Evolutionary conservation across 2,888 invertebrate genomes (phyloP).

Genomic region (Chirona hameri): DNA sequence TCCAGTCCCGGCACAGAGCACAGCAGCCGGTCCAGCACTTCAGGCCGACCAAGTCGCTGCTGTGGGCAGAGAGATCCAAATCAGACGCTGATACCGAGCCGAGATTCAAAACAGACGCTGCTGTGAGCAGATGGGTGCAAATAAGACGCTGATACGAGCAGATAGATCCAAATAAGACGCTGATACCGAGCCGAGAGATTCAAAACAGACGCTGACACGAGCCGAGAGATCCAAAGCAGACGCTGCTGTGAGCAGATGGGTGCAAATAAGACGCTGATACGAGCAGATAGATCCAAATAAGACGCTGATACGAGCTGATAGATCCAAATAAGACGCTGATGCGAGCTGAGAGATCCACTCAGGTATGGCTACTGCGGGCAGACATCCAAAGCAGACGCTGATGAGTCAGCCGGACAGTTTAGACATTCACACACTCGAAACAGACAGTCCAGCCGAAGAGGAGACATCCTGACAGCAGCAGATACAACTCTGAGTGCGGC

Average conservation of each 20-base stretch:
- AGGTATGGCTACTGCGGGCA: background rate
- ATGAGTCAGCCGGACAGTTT: too few species aligned
- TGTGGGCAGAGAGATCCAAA: background rate
- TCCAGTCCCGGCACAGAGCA: conserved; percentile 65
- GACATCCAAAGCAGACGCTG: background rate
- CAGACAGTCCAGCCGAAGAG: background rate
- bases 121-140: background rate
- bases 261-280: background rate
- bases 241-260: background rate
- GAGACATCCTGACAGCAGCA: too few species aligned
- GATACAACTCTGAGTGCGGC: too few species aligned
- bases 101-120: background rate
- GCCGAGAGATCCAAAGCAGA: background rate
- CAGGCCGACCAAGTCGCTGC: conserved; percentile 50
- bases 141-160: background rate
- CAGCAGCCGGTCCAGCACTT: conserved; percentile 63
- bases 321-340: background rate
- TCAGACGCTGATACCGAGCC: too few species aligned
- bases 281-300: background rate
- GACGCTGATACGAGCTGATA: background rate
- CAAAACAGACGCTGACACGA: background rate
- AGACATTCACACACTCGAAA: too few species aligned
- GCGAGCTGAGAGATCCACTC: background rate
- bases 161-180: too few species aligned
- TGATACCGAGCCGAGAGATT: too few species aligned